Base-by-base conservation (phyloP, 2,113 vertebrate genomes). In the Centropristis striata region DNA sequence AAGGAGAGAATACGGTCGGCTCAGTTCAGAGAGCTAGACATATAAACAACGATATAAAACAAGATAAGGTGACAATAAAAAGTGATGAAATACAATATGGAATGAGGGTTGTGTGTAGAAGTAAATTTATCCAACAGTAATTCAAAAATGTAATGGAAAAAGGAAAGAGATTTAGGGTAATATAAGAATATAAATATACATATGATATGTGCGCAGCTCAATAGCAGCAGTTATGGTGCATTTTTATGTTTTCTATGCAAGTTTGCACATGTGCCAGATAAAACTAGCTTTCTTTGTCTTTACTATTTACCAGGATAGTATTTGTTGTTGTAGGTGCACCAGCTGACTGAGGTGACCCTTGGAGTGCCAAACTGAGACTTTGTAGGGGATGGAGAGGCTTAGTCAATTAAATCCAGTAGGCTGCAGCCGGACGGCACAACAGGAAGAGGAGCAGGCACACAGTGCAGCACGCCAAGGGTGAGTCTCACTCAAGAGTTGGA, bases 341-440 rank as follows among this genome's bases (percentile, higher is more conserved):
- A 72, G 83, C 60, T 83, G 72, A 82, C 68, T 11, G 65, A 46
- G 80, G 78, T 76, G 75, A 71, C 42, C 5, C 58, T 42, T 50
- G 6, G 8, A 70, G 39, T 47, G 71, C 77, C 86, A 66, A 72
- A 83, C 27, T 44, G 70, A 83, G 77, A 75, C 80, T 80, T 76
- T 80, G 75, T 32, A 74, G 67, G 78, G 87, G 86, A 85, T 65
- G 78, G 80, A 89, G 80, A 84, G 82, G 90, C 85, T 92, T 88
- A 92, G 63, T 64, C 58, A 68, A 82, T 86, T 90, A 88, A 93
- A 91, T 91, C 90, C 78, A 83, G 74, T 20, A 69, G 83, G 39
- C 90, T 81, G 75, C 50, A 83, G 80, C 23, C 79, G 53, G 81
- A 81, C 69, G 71, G 37, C 73, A 47, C 49, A 87, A 65, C 81